Conservation (phyloP, 1,140 invertebrate genomes). For the Fopius arisanus region DNA sequence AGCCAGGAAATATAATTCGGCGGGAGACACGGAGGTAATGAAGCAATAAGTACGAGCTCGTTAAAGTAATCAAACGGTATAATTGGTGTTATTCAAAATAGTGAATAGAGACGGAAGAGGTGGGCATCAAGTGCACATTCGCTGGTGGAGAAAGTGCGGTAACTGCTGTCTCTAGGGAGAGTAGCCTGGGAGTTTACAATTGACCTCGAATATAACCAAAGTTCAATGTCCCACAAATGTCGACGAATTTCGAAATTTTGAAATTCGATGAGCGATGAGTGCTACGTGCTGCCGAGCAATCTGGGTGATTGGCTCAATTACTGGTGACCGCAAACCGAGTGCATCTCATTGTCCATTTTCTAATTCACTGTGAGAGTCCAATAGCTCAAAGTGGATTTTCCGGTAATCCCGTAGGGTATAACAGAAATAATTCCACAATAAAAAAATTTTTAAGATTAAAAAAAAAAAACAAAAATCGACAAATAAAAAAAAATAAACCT, state of each 20-base stretch:
- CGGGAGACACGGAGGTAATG: too few relatives aligned
- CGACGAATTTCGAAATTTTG: background rate
- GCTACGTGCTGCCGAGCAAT: background rate
- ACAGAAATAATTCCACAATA: too few relatives aligned
- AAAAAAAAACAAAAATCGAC: too few relatives aligned
- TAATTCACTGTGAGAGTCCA: background rate
- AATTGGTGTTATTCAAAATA: background rate
- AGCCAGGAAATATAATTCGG: too few relatives aligned
- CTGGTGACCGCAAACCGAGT: background rate
- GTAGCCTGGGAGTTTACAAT: constrained; percentile 44
- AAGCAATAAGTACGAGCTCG: too few relatives aligned
- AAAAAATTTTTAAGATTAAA: too few relatives aligned
- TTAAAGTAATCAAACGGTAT: background rate
- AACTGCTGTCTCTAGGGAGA: constrained; percentile 42
- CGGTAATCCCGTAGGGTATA: too few relatives aligned
- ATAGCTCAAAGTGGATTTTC: background rate
- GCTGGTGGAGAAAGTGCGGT: constrained; percentile 49
- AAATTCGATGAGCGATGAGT: background rate
- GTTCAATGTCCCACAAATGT: constrained; percentile 46
- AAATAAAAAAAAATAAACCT: too few relatives aligned
- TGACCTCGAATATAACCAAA: constrained; percentile 50
- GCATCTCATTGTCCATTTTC: background rate
- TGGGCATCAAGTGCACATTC: constrained; percentile 5
- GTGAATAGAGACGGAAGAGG: background rate
- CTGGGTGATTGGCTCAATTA: background rate